phyloP scores from a whole-genome alignment of 2,888 invertebrate species.

The Dendrolimus houi region DNA sequence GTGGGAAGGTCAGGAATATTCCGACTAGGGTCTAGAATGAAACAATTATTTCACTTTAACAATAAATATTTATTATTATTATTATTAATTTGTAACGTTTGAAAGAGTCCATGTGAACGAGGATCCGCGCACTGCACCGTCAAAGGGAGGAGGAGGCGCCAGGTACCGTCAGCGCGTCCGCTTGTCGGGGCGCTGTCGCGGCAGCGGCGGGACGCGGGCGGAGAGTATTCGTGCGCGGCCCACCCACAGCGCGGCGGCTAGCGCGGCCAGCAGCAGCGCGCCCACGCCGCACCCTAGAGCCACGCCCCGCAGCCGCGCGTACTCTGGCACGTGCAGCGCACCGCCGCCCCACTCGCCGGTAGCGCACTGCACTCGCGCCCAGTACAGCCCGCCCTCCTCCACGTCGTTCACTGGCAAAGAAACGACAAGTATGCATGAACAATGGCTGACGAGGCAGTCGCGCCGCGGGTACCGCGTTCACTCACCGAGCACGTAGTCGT shows the following conservation, averaged over 20 bases:
- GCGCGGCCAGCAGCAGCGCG: slow-evolving; percentile 80
- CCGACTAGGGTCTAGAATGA: background rate
- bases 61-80: slow-evolving; percentile 11
- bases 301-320: slow-evolving; percentile 81
- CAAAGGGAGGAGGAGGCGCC: background rate
- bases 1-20: no score
- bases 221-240: slow-evolving; percentile 37
- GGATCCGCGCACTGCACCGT: background rate
- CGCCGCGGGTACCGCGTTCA: background rate
- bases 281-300: slow-evolving; percentile 84
- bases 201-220: slow-evolving; percentile 15
- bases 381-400: slow-evolving; percentile 83
- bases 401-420: slow-evolving; percentile 77
- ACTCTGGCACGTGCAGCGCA: slow-evolving; percentile 81
- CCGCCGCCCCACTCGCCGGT: slow-evolving; percentile 79
- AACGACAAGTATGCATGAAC: background rate
- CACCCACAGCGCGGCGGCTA: slow-evolving; percentile 76
- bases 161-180: slow-evolving; percentile 26
- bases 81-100: slow-evolving; percentile 9
- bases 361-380: slow-evolving; percentile 84
- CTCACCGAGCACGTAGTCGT: slow-evolving; percentile 79
- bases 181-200: slow-evolving; percentile 16
- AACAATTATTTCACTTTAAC: slow-evolving; percentile 7
- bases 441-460: no score
- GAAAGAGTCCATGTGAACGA: slow-evolving; percentile 4